These are phyloP conservation scores for Hypanus sabinus DNA, from an alignment of 2,113 vertebrate genomes.

Conservation along the genomic window DNA sequence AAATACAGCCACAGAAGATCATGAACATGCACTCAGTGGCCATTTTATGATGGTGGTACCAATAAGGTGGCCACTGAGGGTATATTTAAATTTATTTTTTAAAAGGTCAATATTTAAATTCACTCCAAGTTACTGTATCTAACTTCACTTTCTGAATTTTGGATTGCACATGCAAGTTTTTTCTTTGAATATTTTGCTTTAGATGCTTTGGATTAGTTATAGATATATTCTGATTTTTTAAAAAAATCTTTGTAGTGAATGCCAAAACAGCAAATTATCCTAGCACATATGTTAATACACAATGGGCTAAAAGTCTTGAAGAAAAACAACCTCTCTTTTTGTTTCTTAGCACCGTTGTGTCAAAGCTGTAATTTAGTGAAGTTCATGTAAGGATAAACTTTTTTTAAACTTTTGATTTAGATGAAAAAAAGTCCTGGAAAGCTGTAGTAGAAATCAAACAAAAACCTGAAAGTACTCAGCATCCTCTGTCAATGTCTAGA, in stretches of 20 bases:
- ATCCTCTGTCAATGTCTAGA: neutral
- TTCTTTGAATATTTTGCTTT: neutral
- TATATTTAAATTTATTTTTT: neutral
- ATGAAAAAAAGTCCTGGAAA: slow-evolving; percentile 1
- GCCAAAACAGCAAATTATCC: neutral
- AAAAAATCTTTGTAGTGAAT: neutral
- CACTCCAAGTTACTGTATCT: neutral
- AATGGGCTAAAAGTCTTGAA: neutral
- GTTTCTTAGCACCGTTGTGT: slow-evolving; percentile 9
- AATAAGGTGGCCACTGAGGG: neutral
- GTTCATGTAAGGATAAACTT: slow-evolving; percentile 8
- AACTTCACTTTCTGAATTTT: neutral
- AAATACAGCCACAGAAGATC: too few species aligned
- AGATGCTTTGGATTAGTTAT: neutral
- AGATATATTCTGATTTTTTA: neutral
- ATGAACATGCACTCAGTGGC: too few species aligned
- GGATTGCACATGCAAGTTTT: neutral
- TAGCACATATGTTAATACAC: neutral
- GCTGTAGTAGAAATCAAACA: neutral
- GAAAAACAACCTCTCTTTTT: slow-evolving; percentile 10
- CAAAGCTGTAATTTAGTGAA: neutral
- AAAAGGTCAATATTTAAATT: neutral
- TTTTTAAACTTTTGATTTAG: slow-evolving; percentile 9
- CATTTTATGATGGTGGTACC: too few species aligned
- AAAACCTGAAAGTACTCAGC: neutral